Conservation (phyloP, 2,797 vertebrate genomes). For the Myoxocephalus aenaeus region DNA sequence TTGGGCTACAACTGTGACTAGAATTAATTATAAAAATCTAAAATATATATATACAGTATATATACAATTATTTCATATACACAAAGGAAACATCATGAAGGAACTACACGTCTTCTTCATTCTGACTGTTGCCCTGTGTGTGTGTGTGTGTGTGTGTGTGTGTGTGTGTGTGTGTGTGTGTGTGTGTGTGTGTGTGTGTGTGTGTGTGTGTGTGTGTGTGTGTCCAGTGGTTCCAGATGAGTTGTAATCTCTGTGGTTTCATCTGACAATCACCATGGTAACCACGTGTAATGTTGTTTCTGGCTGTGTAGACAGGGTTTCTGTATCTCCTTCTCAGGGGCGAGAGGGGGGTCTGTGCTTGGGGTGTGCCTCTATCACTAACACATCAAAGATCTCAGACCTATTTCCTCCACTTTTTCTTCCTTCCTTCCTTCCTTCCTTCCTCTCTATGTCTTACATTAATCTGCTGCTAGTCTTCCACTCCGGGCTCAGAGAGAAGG, state of each 20-base stretch:
- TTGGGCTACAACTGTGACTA: background rate
- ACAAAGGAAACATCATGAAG: background rate
- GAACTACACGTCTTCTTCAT: background rate
- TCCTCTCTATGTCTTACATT: conserved; percentile 17
- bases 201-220: conserved; percentile 8
- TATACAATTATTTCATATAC: background rate
- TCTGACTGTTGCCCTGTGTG: background rate
- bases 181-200: no score
- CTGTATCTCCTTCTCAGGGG: conserved; percentile 46
- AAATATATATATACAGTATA: background rate
- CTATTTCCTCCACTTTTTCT: conserved; percentile 36
- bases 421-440: conserved; percentile 1
- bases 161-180: no score
- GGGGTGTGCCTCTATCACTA: conserved; percentile 55
- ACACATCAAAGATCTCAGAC: conserved; percentile 57
- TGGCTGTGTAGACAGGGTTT: conserved; percentile 35
- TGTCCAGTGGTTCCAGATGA: conserved; percentile 50
- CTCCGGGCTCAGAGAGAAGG: conserved; percentile 90
- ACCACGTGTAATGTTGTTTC: conserved; percentile 67
- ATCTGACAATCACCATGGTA: conserved; percentile 80
- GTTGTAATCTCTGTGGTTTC: conserved; percentile 64
- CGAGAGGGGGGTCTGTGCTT: conserved; percentile 38
- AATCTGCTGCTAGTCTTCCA: conserved; percentile 83
- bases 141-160: no score
- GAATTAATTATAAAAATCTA: background rate